Conservation (phyloP, 2,888 invertebrate species). For the Thymelicus lineola region DNA sequence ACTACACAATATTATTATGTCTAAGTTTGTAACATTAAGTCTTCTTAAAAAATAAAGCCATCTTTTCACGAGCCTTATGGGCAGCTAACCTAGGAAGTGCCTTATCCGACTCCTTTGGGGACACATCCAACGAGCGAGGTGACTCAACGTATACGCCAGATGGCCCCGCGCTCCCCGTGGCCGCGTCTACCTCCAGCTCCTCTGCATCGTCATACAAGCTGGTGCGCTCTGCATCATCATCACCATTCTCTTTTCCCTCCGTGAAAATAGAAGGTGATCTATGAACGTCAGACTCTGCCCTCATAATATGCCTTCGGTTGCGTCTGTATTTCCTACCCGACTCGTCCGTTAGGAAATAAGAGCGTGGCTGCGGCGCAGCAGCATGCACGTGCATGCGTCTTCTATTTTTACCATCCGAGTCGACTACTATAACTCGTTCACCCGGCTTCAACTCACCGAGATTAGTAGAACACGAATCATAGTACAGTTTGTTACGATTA, state of each 20-base stretch:
- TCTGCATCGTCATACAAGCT: neutral
- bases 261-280: neutral
- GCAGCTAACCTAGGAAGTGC: neutral
- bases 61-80: neutral
- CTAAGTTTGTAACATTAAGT: neutral
- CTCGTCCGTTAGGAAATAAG: slow-evolving; percentile 33
- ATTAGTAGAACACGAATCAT: slow-evolving; percentile 17
- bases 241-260: neutral
- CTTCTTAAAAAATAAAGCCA: neutral
- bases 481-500: slow-evolving; percentile 6
- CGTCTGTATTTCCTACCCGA: slow-evolving; percentile 17
- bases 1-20: neutral
- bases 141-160: neutral
- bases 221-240: neutral
- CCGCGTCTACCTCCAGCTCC: neutral
- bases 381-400: slow-evolving; percentile 16
- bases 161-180: neutral
- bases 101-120: neutral
- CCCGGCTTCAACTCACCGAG: slow-evolving; percentile 24
- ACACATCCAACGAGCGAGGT: neutral
- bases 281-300: neutral
- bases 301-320: slow-evolving; percentile 22
- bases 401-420: slow-evolving; percentile 1
- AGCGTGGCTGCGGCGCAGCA: slow-evolving; percentile 30
- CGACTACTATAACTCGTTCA: slow-evolving; percentile 17